Base-by-base conservation (phyloP, 2,888 invertebrate species). In the Alloscopus bannaensis region DNA sequence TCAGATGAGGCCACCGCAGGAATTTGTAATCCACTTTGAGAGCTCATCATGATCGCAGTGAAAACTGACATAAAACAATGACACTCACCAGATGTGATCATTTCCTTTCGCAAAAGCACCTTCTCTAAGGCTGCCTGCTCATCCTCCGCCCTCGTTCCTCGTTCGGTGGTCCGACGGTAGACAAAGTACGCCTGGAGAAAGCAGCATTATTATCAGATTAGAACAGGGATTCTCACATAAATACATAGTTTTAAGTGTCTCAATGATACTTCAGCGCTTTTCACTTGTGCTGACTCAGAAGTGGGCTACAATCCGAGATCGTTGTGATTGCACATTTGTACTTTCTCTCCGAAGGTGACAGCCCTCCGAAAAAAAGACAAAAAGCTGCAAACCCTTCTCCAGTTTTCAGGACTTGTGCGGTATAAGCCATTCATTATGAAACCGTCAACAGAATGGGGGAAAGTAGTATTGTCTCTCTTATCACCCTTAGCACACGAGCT, bases 121-220 rank as follows among this genome's bases (percentile, higher is more conserved):
- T 77, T 77, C 29, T 77, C 77, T 59, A 77, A 70, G 11, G 77
- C 77, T 16, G 77, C 77, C 36, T 77, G 77, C 55, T 77, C 77
- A 26, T 70, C 77, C 24, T 70, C 47, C 3, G 64, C 77, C 45
- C 77, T 42, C 28, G 70, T 28, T 26, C 70, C 70, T 28, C 55
- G 64, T 13, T 45, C 42, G n/a, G 26, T 65, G n/a, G 55, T 47
- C 28, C 52, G 64, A 57, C 29, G 62, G 65, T 70, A 77, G 45
- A 70, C 26, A 26, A 70, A 64, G 36, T 77, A 77, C n/a, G 64
- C 77, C 77, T 77, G 28, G 18, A 52, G 42, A 72, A 45, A 26
- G 8, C 22, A 62, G n/a, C n/a, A n/a, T n/a, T n/a, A n/a, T n/a
- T n/a, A 62, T 50, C 11, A 64, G 47, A 72, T 31, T n/a, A 57